phyloP scores from a whole-genome alignment of 2,797 vertebrate species.

The Arremon aurantiirostris region DNA sequence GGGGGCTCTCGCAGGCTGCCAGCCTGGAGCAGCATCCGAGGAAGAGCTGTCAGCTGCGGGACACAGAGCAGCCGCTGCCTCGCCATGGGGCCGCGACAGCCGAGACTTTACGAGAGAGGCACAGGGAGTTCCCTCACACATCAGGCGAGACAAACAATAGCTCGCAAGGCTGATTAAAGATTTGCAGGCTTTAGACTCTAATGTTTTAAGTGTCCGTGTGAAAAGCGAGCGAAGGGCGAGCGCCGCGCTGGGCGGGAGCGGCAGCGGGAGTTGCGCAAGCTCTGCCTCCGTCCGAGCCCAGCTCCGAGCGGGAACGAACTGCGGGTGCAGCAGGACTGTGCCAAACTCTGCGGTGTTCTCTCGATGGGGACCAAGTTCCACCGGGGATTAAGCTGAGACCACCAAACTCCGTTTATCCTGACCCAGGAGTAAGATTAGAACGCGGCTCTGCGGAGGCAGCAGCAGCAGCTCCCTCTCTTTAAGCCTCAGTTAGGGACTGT shows the following conservation, averaged over 20 bases:
- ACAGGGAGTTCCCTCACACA: slow-evolving; percentile 56
- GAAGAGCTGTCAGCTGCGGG: neutral
- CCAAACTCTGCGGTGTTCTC: neutral
- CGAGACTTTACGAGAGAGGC: neutral
- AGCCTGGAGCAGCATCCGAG: neutral
- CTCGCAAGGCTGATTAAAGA: neutral
- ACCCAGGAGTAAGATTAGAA: neutral
- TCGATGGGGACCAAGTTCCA: neutral
- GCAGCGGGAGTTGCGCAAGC: neutral
- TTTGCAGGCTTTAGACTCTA: slow-evolving; percentile 1
- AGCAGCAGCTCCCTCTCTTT: neutral
- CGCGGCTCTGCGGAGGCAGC: rapidly evolving
- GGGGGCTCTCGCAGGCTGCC: neutral
- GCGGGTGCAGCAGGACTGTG: neutral
- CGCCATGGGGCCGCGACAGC: neutral
- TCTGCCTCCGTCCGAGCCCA: neutral
- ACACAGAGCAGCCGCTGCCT: slow-evolving; percentile 23
- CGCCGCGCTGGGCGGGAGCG: neutral
- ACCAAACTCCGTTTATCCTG: neutral
- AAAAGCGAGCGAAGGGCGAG: neutral
- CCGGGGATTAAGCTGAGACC: neutral
- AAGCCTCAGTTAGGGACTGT: neutral
- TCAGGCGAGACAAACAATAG: slow-evolving; percentile 32
- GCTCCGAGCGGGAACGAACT: neutral
- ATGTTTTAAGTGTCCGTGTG: neutral